These are phyloP conservation scores for Ennomos fuscantarius DNA, from an alignment of 2,888 invertebrate species.

Conservation along the genomic window DNA sequence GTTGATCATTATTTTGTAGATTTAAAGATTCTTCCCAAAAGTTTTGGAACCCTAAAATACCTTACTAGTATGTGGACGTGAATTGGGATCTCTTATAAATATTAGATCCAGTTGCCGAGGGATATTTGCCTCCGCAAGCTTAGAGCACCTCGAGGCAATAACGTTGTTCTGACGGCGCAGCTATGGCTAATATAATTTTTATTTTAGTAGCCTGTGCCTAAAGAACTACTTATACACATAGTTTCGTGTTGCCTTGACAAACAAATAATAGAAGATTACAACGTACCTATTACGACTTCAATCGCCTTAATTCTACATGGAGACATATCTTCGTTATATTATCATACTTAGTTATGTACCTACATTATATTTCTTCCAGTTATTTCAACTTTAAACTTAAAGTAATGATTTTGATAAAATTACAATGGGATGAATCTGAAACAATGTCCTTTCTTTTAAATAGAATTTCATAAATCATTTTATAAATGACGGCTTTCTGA, in stretches of 20 bases:
- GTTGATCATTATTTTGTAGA: too few species aligned
- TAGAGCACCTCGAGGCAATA: constrained; percentile 51
- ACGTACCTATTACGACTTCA: background rate
- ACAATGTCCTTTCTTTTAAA: too few species aligned
- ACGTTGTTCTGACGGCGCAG: constrained; percentile 47
- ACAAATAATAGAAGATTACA: background rate
- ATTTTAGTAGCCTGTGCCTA: constrained; percentile 52
- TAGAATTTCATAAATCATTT: too few species aligned
- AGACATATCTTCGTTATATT: too few species aligned
- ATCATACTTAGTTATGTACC: too few species aligned
- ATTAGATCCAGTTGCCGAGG: constrained; percentile 65
- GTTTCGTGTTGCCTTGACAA: constrained; percentile 6
- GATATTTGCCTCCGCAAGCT: constrained; percentile 63
- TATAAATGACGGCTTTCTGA: too few species aligned
- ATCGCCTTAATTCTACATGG: too few species aligned
- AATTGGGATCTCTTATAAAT: constrained; percentile 72
- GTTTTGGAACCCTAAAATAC: constrained; percentile 38
- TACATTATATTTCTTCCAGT: too few species aligned
- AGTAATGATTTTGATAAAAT: too few species aligned
- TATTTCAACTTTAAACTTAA: too few species aligned
- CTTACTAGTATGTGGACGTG: constrained; percentile 57
- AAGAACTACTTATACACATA: constrained; percentile 8
- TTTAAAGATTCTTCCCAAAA: background rate
- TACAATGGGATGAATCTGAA: too few species aligned
- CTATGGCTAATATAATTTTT: constrained; percentile 65